These are phyloP conservation scores for Trichogramma evanescens DNA, from an alignment of 2,888 invertebrate genomes.

Conservation along the genomic window DNA sequence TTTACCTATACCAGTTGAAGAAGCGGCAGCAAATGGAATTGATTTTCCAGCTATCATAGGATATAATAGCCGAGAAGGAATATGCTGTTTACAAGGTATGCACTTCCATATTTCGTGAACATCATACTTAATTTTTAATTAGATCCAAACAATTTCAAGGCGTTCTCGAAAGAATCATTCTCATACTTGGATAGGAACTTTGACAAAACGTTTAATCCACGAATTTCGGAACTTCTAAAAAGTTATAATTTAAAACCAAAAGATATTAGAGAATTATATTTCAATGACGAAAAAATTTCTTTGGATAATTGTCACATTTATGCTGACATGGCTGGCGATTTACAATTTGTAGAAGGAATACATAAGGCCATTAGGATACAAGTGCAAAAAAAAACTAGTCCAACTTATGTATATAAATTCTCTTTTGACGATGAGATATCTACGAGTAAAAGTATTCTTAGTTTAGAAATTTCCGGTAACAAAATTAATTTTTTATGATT, in stretches of 20 bases:
- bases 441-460: slow-evolving; percentile 14
- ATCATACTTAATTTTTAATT: not conserved
- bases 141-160: not conserved
- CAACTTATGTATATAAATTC: slow-evolving; percentile 35
- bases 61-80: slow-evolving; percentile 27
- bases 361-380: slow-evolving; percentile 29
- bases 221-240: slow-evolving; percentile 14
- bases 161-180: not conserved
- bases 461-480: not conserved
- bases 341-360: slow-evolving; percentile 29
- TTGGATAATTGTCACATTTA: slow-evolving; percentile 18
- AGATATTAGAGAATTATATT: slow-evolving; percentile 30
- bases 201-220: slow-evolving; percentile 18
- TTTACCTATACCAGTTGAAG: slow-evolving; percentile 22
- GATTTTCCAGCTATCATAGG: slow-evolving; percentile 32
- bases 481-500: not conserved
- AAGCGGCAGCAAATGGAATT: slow-evolving; percentile 17
- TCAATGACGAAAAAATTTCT: slow-evolving; percentile 24
- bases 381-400: slow-evolving; percentile 9
- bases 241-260: slow-evolving; percentile 19
- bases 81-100: slow-evolving; percentile 4
- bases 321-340: slow-evolving; percentile 25
- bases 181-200: slow-evolving; percentile 7
- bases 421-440: slow-evolving; percentile 26
- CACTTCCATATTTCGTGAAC: too few species aligned